These are phyloP conservation scores for Bovichtus diacanthus DNA, from an alignment of 2,797 vertebrate species.

Conservation along the genomic window DNA sequence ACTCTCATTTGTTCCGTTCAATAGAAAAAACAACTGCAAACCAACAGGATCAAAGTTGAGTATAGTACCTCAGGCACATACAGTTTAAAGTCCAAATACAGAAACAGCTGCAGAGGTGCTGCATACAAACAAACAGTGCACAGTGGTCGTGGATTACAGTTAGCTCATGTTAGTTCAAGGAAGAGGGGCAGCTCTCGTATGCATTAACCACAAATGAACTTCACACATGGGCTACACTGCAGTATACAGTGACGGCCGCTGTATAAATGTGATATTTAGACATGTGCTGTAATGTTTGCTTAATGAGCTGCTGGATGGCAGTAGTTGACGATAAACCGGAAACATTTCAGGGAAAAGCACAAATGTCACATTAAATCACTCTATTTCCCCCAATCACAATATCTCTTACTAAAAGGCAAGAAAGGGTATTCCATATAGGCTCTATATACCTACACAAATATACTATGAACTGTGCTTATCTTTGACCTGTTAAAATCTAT, in stretches of 20 bases:
- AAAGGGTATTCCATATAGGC: conserved; percentile 22
- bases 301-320: conserved; percentile 45
- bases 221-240: conserved; percentile 24
- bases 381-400: background rate
- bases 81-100: conserved; percentile 52
- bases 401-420: conserved; percentile 41
- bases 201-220: conserved; percentile 28
- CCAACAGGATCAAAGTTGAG: conserved; percentile 54
- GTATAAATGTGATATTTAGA: conserved; percentile 7
- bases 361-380: conserved; percentile 20
- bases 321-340: conserved; percentile 37
- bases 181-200: conserved; percentile 33
- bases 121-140: conserved; percentile 52
- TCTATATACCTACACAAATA: conserved; percentile 50
- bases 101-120: conserved; percentile 50
- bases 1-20: conserved; percentile 52
- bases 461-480: conserved; percentile 67
- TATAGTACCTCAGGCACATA: conserved; percentile 69
- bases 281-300: conserved; percentile 15
- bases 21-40: conserved; percentile 60
- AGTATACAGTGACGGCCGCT: conserved; percentile 8
- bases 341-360: conserved; percentile 37
- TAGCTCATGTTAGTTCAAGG: conserved; percentile 32
- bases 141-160: conserved; percentile 48
- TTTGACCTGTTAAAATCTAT: conserved; percentile 60